Base-by-base conservation (phyloP, 2,113 vertebrate species). In the Larimichthys polyactis region DNA sequence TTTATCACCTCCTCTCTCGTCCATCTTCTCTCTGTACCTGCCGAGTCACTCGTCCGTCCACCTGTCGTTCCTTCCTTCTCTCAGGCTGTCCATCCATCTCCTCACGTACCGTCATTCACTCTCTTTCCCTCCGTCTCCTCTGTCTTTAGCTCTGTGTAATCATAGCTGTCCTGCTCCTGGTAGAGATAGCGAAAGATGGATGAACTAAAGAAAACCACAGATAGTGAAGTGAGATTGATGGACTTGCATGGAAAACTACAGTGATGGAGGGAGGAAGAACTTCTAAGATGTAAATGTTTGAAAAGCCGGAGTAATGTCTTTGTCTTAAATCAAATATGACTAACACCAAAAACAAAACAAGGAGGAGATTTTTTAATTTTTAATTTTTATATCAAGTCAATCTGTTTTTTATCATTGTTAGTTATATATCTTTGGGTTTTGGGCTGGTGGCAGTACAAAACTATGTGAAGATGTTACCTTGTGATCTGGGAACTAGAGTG, bases 131-230 rank as follows among this genome's bases (percentile, higher is more conserved):
- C 40, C 69, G 0, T 32, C 44, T 29, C 11, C 62, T 10, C 17
- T 27, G 4, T 24, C 20, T 11, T 55, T 19, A n/a, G 20, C 48
- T 60, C 19, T 27, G n/a, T 27, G 32, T 75, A 63, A 73, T 73
- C 75, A 20, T 46, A 36, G 57, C 46, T 44, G 49, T 65, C 51
- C 70, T 19, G 59, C 71, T 76, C 15, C 66, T 72, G 54, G 46
- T 1, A 46, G 44, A 46, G 44, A 46, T 12, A 46, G 44, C 32
- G 32, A 51, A 20, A 46, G 36, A 55, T 6, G 24, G 32, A 57
- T 57, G 20, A 46, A 27, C 12, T 7, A 16, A 58, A 24, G 17
- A 16, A 3, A 52, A 15, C 3, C 5, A 16, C 12, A 3, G 15
- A 57, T 29, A 36, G 6, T 8, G 32, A 36, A 36, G 32, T 36